Percentiles rank a stretch among this genome's conserved stretches.
Evolutionary conservation across 2,888 invertebrate species (phyloP).

Genomic region (Hetaerina titia): DNA sequence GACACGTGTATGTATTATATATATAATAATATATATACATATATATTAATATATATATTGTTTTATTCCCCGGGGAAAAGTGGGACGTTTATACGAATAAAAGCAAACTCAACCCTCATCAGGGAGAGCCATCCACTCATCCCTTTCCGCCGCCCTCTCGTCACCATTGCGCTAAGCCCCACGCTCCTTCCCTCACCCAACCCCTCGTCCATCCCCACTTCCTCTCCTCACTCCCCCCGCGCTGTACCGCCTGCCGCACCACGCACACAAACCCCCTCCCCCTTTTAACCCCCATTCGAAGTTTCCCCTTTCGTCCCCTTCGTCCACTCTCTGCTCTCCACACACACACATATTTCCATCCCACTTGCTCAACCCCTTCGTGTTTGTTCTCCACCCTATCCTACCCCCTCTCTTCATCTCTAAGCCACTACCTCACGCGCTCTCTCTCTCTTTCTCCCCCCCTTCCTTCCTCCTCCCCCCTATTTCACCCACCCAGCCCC

Average conservation of each 20-base stretch:
- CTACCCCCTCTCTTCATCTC: background rate
- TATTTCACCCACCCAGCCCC: background rate
- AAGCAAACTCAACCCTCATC: constrained; percentile 50
- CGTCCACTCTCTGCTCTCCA: no score
- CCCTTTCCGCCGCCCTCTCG: background rate
- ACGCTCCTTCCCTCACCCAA: background rate
- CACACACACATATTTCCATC: background rate
- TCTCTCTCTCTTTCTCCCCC: background rate
- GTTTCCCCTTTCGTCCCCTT: no score
- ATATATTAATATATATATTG: background rate
- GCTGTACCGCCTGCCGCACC: no score
- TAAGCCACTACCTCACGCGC: background rate
- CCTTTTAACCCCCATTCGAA: no score
- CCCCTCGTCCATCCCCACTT: background rate
- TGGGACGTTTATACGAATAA: constrained; percentile 56
- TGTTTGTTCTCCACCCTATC: background rate
- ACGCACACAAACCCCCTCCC: no score
- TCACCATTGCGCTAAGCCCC: background rate
- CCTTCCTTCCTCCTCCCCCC: background rate
- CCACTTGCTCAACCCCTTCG: background rate
- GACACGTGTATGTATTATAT: no score
- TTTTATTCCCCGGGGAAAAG: constrained; percentile 43
- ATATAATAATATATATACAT: no score
- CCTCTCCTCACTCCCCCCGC: background rate
- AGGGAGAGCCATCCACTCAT: background rate